Conservation (phyloP, 2,888 invertebrate genomes). For the Phymatocera aterrima region DNA sequence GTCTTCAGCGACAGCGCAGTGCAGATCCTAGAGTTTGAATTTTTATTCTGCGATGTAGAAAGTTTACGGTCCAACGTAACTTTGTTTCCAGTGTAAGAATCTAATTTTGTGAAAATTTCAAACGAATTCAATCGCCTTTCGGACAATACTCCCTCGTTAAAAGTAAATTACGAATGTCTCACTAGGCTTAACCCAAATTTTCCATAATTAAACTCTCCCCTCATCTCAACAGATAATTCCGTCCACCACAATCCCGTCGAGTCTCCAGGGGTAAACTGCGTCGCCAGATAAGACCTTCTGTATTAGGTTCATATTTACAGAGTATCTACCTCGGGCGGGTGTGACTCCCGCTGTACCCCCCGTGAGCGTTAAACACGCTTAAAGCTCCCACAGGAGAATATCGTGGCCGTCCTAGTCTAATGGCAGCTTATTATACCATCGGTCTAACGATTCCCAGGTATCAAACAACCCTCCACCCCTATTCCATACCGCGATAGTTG, state of each 20-base stretch:
- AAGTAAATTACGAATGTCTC: neutral
- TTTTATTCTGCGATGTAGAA: neutral
- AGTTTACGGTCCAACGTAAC: neutral
- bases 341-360: neutral
- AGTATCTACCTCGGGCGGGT: constrained; percentile 21
- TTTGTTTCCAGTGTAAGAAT: neutral
- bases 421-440: constrained; percentile 30
- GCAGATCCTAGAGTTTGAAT: neutral
- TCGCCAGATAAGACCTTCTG: constrained; percentile 41
- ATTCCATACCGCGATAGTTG: constrained; percentile 8
- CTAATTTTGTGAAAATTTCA: neutral
- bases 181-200: neutral
- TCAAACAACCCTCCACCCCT: constrained; percentile 22
- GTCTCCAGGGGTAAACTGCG: constrained; percentile 39
- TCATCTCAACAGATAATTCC: constrained; percentile 30
- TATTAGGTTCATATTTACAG: constrained; percentile 46
- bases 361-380: constrained; percentile 28
- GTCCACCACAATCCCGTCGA: constrained; percentile 35
- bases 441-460: constrained; percentile 18
- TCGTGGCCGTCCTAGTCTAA: constrained; percentile 25
- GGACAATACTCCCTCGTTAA: neutral
- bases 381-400: constrained; percentile 34
- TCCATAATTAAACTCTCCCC: constrained; percentile 17
- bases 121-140: neutral
- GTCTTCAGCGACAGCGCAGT: neutral